These are phyloP conservation scores for Perccottus glenii DNA, from an alignment of 2,113 vertebrate genomes.

Conservation along the genomic window DNA sequence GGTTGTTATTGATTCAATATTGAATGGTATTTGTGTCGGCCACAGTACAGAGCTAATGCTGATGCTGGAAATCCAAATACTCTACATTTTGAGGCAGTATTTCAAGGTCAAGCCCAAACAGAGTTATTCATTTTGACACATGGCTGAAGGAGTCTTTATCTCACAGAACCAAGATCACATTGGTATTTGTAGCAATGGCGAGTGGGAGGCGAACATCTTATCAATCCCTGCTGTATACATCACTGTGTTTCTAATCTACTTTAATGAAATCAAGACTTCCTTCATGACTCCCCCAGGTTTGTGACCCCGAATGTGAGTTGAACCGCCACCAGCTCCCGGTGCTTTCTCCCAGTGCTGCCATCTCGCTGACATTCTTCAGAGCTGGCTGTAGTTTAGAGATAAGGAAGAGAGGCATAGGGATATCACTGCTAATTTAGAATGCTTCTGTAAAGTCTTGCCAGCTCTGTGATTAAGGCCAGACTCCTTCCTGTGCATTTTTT, in stretches of 20 bases:
- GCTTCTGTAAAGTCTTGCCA: slow-evolving; percentile 40
- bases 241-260: slow-evolving; percentile 9
- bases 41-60: slow-evolving; percentile 1
- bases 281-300: slow-evolving; percentile 5
- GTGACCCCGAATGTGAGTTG: slow-evolving; percentile 37
- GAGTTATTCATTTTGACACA: slow-evolving; percentile 13
- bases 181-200: slow-evolving; percentile 25
- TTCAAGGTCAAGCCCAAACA: slow-evolving; percentile 31
- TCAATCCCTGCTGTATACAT: slow-evolving; percentile 12
- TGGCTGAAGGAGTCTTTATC: slow-evolving; percentile 4
- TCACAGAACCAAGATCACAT: slow-evolving; percentile 19
- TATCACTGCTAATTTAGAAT: slow-evolving; percentile 51
- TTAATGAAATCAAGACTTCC: slow-evolving; percentile 32
- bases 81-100: slow-evolving; percentile 5
- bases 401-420: slow-evolving; percentile 62
- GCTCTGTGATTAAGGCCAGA: slow-evolving; percentile 54
- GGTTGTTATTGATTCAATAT: slow-evolving; percentile 40
- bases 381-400: slow-evolving; percentile 65
- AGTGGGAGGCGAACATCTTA: slow-evolving; percentile 24
- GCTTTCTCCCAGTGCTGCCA: slow-evolving; percentile 37
- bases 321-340: slow-evolving; percentile 39
- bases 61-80: slow-evolving; percentile 26
- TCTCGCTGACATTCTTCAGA: slow-evolving; percentile 63
- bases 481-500: slow-evolving; percentile 42
- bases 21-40: slow-evolving; percentile 18